A percentile compares a stretch with the other conserved stretches of the same genome.
Conservation (phyloP, 2,113 vertebrate genomes). For the Catharus bicknelli region DNA sequence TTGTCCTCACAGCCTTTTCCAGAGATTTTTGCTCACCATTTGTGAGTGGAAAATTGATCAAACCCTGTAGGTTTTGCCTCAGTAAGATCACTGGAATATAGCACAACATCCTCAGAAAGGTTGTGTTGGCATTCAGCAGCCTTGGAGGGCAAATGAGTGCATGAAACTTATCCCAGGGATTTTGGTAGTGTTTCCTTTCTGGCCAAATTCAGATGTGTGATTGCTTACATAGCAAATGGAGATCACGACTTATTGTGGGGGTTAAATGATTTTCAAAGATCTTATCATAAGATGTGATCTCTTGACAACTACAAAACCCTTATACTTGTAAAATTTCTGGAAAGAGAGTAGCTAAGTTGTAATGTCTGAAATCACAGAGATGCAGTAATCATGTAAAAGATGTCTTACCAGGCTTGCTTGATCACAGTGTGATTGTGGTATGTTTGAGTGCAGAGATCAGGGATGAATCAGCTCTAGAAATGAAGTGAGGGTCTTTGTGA, state of each 20-base stretch:
- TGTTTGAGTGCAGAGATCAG: not conserved
- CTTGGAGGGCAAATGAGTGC: not conserved
- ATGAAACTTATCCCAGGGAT: not conserved
- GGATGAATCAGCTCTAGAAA: not conserved
- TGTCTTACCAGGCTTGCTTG: not conserved
- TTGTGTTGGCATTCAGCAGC: not conserved
- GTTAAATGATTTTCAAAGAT: not conserved
- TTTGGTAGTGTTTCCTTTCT: not conserved
- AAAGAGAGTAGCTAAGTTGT: not conserved
- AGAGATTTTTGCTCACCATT: not conserved
- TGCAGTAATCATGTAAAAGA: not conserved
- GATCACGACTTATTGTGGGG: not conserved
- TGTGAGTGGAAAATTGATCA: not conserved
- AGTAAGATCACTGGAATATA: not conserved
- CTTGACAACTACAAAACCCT: not conserved
- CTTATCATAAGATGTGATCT: not conserved
- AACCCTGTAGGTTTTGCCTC: not conserved
- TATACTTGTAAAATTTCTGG: not conserved
- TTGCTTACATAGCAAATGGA: not conserved
- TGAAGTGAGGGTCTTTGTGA: not conserved
- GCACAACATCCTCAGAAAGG: not conserved
- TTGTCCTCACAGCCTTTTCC: not conserved
- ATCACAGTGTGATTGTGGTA: not conserved
- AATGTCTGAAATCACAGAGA: not conserved
- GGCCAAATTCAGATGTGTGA: not conserved